Base-by-base conservation (phyloP, 2,113 vertebrate species). In the Cygnus buccinator region DNA sequence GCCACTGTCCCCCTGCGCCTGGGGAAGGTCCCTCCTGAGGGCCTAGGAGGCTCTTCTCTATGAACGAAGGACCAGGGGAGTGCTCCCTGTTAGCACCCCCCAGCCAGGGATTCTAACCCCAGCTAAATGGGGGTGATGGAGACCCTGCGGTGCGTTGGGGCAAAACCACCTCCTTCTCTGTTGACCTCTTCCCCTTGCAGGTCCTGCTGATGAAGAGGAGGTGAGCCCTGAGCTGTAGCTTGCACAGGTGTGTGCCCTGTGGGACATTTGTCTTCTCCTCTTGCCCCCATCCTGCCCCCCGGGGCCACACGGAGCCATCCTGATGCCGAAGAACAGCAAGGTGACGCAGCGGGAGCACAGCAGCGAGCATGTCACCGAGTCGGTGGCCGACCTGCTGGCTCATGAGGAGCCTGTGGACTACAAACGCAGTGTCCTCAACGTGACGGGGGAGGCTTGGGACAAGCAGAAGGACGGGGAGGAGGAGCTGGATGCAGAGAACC, bases 261-360 rank as follows among this genome's bases (percentile, higher is more conserved):
- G 6, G 93, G 76, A 57, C 25, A 0, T 9, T 22, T 29, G 1
- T 2, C 78, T 81, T 50, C 50, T 10, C 12, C 79, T 5, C 28
- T 13, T 6, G 0, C 5, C 68, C 68, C 59, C 67, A 3, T 21
- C 93, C 37, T 7, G 3, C 9, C 72, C 77, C n/a, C 19, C 2
- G 92, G 89, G 95, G 93, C 89, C 11, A 0, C 17, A 22, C 4
- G 29, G 15, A 90, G 52, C 82, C 68, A 3, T 15, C 95, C 93
- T 43, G 5, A 99, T 99, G 99, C 99, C 99, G 62, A 99, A 99
- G 97, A 99, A 99, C 97, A 99, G 99, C 98, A 99, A 99, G 94
- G 99, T 99, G 95, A 99, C 99, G 8, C 99, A 99, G 98, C 97
- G 98, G 28, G 99, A 99, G 97, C 99, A 99, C 97, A 99, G 99